These are phyloP conservation scores for Eueremaeus valkanovi DNA, from an alignment of 2,888 invertebrate species.

Conservation along the genomic window DNA sequence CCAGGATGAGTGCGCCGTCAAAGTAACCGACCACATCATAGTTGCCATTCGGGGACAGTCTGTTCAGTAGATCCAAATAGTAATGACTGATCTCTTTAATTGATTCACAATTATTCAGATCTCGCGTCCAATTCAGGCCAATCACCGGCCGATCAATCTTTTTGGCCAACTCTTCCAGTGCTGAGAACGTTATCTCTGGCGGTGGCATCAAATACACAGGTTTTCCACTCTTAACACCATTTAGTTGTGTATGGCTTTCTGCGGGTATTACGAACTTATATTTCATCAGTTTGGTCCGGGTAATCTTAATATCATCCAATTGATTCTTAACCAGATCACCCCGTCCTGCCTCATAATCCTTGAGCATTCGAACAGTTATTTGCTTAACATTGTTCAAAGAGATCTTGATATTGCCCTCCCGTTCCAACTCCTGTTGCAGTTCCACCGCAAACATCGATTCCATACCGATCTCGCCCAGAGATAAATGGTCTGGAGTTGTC, in stretches of 20 bases:
- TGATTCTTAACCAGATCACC: background rate
- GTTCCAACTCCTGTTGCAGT: too few species aligned
- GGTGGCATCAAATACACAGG: too few species aligned
- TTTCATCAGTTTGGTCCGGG: conserved; percentile 51
- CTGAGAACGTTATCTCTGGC: too few species aligned
- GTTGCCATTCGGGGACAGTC: conserved; percentile 72
- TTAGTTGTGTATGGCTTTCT: conserved; percentile 65
- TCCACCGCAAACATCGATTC: too few species aligned
- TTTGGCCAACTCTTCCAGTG: too few species aligned
- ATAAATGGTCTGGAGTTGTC: too few species aligned
- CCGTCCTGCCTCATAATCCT: background rate
- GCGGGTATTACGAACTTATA: conserved; percentile 64
- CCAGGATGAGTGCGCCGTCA: conserved; percentile 88
- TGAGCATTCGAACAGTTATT: background rate
- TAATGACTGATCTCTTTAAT: conserved; percentile 38
- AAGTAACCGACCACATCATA: conserved; percentile 91
- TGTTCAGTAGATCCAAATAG: conserved; percentile 62
- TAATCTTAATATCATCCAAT: background rate
- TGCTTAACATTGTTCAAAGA: background rate
- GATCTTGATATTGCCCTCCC: background rate
- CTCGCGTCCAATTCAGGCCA: conserved; percentile 77
- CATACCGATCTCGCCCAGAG: too few species aligned
- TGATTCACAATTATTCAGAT: conserved; percentile 28
- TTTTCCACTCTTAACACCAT: conserved; percentile 58
- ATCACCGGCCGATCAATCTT: too few species aligned